Evolutionary conservation across 2,888 invertebrate genomes (phyloP), one percentile per base, ranked within the genome.

Genomic region (Scaeva pyrastri): DNA sequence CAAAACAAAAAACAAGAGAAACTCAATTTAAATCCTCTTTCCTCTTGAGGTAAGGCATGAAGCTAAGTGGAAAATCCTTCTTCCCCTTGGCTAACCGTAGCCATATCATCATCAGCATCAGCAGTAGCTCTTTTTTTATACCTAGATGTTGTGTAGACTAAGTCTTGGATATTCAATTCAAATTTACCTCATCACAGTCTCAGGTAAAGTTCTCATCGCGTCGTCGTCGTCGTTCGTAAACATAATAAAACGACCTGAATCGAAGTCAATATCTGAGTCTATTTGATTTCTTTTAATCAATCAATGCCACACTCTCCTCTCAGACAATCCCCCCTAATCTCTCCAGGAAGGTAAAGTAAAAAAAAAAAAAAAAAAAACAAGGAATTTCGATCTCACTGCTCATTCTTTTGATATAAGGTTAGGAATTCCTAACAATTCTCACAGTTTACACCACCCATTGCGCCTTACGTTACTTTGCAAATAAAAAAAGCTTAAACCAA

Each of bases 231-330:
- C 31, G 31, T 31, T 31, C 16, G 31, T 41, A 48, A 48, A 23
- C 39, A 12, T 52, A 39, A 52, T 48, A 68, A 68, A 73, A 73
- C 72, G 45, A 26, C 41, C 45, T 66, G 39, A 72, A 73, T 73
- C 64, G 72, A 64, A 78, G 78, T 78, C 78, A 78, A 78, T 78
- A 64, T 64, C 64, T 43, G 23, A 64, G 43, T 74, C 43, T 64
- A 43, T 52, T 55, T 43, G 74, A 74, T 56, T 71, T 48, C 36
- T 26, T 26, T 60, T 26, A 70, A 76, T 79, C 79, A 79, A 79
- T 79, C 79, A 79, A 64, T 64, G 72, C 48, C 79, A 66, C 14
- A 39, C 23, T 45, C 45, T 16, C 4, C 43, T 36, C 36, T 36
- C 31, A 31, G 0, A 41, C n/a, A 16, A 52, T 31, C 41, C 21